Evolutionary conservation across 1,140 invertebrate genomes (phyloP), one percentile per base, ranked within the genome.

Genomic region (Papilio machaon): DNA sequence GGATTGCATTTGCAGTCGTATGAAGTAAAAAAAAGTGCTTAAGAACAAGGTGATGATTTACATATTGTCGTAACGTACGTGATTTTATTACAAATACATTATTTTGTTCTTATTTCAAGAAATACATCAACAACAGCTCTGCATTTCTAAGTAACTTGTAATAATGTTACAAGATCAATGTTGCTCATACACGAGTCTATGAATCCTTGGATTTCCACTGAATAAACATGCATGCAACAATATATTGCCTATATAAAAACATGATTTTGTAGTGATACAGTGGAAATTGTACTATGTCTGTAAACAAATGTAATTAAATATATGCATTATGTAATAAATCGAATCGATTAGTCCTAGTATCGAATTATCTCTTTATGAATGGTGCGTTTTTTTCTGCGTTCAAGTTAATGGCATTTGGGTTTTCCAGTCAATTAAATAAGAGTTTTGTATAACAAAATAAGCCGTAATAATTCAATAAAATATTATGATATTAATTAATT

Each of bases 41-140:
- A 0, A 38, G 4, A 38, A 13, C 64, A 35, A 70, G 64, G 64
- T 70, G 30, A 70, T 2, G 30, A 70, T 70, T 70, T 23, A 35
- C 64, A 70, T 70, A 70, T 70, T 64, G 19, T 64, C 15, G 64
- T 70, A 70, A 70, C 30, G 35, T 35, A 15, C 64, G 64, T 70
- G 64, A 70, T 38, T 38, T 70, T 35, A 1, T 70, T 70, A 15
- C 64, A 70, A 70, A 70, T 67, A 23, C 10, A 35, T 67, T 67
- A 10, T 60, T 60, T 60, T 67, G 23, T 30, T 30, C 23, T 64
- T 64, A 11, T 10, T 64, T 35, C 4, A 67, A 30, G 10, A 60
- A 7, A 64, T 64, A 9, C 58, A 7, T 64, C 19, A 60, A 60
- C 11, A 0, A 58, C 54, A 54, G 52, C 0, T 54, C 52, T 15